Conservation (phyloP, 2,797 vertebrate genomes). For the Halcyon smyrnensis region DNA sequence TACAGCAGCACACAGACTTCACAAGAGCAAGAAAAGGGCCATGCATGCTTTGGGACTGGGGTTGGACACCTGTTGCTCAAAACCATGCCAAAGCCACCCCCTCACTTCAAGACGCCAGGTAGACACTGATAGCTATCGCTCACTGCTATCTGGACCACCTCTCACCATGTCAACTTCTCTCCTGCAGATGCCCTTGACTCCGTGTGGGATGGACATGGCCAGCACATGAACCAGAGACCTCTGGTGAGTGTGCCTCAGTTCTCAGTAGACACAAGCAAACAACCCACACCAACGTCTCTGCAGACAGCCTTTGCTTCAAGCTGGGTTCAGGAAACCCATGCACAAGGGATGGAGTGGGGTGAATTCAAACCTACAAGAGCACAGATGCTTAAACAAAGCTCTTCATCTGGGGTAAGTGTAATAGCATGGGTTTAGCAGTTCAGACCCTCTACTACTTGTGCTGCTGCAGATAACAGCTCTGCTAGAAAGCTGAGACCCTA, state of each 20-base stretch:
- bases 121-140: not conserved
- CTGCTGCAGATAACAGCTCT: not conserved
- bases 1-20: not conserved
- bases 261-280: not conserved
- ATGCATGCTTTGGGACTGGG: fast-evolving
- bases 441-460: not conserved
- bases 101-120: not conserved
- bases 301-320: not conserved
- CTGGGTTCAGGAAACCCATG: not conserved
- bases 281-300: not conserved
- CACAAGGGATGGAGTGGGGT: fast-evolving
- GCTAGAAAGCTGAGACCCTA: not conserved
- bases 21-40: not conserved
- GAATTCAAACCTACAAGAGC: not conserved
- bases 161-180: not conserved
- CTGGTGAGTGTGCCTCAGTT: not conserved
- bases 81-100: not conserved
- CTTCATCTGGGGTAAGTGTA: not conserved
- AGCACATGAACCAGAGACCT: not conserved
- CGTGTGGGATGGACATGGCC: not conserved
- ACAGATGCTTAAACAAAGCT: not conserved
- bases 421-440: not conserved
- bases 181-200: not conserved
- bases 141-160: fast-evolving
- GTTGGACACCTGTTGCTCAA: not conserved